These are phyloP conservation scores for Alviniconcha marisindica DNA, from an alignment of 1,140 invertebrate genomes.

Conservation along the genomic window DNA sequence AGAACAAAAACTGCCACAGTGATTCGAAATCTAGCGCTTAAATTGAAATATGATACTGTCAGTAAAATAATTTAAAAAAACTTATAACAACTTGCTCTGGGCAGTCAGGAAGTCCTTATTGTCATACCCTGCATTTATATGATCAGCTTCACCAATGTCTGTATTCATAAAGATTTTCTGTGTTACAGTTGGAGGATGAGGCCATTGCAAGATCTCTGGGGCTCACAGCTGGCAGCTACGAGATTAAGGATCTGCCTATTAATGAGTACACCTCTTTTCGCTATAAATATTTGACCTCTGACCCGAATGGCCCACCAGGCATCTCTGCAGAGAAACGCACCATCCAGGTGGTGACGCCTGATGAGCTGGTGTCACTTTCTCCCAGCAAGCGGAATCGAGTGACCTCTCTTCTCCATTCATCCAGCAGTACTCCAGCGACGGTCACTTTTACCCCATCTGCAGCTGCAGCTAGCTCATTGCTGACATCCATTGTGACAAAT, in stretches of 20 bases:
- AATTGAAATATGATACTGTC: no score
- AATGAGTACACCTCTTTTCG: constrained; percentile 55
- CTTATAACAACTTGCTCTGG: no score
- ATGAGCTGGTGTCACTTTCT: constrained; percentile 49
- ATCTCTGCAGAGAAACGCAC: constrained; percentile 44
- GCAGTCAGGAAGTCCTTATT: no score
- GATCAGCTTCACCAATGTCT: no score
- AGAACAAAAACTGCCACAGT: no score
- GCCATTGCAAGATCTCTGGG: constrained; percentile 58
- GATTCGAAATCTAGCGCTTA: no score
- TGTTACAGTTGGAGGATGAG: constrained; percentile 61
- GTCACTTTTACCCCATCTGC: constrained; percentile 7
- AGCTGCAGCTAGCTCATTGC: constrained; percentile 29
- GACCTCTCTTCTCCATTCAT: constrained; percentile 35
- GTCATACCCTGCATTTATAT: no score
- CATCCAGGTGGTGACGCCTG: constrained; percentile 55
- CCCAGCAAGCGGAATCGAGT: constrained; percentile 35
- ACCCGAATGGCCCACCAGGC: constrained; percentile 32
- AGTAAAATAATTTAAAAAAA: no score
- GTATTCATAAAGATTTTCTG: background rate
- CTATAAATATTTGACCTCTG: constrained; percentile 58
- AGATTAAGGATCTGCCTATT: constrained; percentile 58
- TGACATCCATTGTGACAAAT: constrained; percentile 30
- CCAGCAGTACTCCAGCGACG: background rate
- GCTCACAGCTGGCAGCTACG: constrained; percentile 53